These are phyloP conservation scores for Cylas formicarius DNA, from an alignment of 1,140 invertebrate genomes.

Conservation along the genomic window DNA sequence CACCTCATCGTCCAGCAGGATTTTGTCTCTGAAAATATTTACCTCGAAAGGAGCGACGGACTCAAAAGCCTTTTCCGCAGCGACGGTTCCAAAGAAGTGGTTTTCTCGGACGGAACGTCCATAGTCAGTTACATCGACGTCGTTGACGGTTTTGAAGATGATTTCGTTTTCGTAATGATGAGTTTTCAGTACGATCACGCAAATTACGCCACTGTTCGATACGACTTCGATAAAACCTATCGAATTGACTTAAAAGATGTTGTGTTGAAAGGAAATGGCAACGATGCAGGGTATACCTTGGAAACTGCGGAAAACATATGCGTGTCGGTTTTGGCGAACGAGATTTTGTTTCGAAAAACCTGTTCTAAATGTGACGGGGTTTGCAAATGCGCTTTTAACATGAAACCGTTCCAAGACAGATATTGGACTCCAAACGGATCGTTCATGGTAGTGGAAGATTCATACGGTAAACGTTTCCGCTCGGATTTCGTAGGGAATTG, in stretches of 20 bases:
- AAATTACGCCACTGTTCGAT: constrained; percentile 21
- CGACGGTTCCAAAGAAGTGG: constrained; percentile 15
- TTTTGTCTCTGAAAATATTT: constrained; percentile 22
- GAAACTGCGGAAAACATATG: constrained; percentile 4
- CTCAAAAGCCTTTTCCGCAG: constrained; percentile 16
- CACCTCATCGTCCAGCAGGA: constrained; percentile 20
- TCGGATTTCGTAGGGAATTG: constrained; percentile 20
- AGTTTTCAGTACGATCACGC: constrained; percentile 22
- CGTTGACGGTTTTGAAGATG: constrained; percentile 17
- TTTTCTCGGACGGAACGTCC: constrained; percentile 22
- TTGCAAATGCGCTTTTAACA: constrained; percentile 14
- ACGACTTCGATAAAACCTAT: constrained; percentile 9
- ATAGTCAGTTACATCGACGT: constrained; percentile 13
- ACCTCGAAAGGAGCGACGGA: constrained; percentile 24
- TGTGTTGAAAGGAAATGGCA: not conserved
- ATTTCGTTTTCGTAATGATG: constrained; percentile 22
- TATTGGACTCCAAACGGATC: constrained; percentile 1
- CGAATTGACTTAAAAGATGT: constrained; percentile 12
- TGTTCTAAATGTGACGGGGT: constrained; percentile 10
- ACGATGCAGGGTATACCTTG: constrained; percentile 8
- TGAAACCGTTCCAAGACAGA: constrained; percentile 5
- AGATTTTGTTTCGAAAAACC: constrained; percentile 13
- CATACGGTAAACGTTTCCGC: constrained; percentile 19
- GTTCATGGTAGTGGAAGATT: constrained; percentile 18
- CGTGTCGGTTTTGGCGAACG: constrained; percentile 2